Evolutionary conservation across 2,797 vertebrate genomes (phyloP).

Genomic region (Anabas testudineus): DNA sequence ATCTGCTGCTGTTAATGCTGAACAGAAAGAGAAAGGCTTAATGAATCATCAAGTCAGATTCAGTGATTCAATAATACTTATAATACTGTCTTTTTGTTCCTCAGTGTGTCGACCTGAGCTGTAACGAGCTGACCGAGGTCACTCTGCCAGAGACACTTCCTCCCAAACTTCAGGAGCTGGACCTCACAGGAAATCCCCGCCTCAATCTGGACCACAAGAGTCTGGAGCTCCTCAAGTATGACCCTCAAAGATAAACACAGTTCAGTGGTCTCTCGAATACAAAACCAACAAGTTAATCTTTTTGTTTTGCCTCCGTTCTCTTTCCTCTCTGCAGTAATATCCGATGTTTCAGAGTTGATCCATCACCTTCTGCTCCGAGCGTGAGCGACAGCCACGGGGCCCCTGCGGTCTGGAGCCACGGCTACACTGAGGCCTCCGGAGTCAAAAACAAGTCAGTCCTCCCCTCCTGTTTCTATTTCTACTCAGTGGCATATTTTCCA

Average conservation of each 20-base stretch:
- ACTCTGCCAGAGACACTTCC: conserved; percentile 93
- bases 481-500: not conserved
- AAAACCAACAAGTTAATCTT: not conserved
- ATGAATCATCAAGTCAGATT: no score
- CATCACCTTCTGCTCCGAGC: conserved; percentile 84
- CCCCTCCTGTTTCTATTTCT: not conserved
- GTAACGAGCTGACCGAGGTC: conserved; percentile 94
- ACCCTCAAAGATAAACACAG: not conserved
- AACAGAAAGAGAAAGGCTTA: no score
- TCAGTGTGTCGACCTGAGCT: conserved; percentile 96
- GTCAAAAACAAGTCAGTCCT: conserved; percentile 93
- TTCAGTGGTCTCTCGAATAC: not conserved
- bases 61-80: no score
- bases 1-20: no score
- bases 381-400: conserved; percentile 89
- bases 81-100: not conserved
- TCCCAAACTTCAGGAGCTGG: conserved; percentile 93
- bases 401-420: conserved; percentile 96
- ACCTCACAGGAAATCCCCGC: conserved; percentile 95
- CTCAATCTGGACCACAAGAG: conserved; percentile 95
- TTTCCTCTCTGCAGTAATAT: conserved; percentile 88
- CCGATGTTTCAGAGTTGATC: conserved; percentile 95
- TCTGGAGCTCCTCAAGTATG: conserved; percentile 96
- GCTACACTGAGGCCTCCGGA: conserved; percentile 95
- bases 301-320: not conserved